Evolutionary conservation across 2,888 invertebrate genomes (phyloP).

Genomic region (Leptopterna dolabrata): DNA sequence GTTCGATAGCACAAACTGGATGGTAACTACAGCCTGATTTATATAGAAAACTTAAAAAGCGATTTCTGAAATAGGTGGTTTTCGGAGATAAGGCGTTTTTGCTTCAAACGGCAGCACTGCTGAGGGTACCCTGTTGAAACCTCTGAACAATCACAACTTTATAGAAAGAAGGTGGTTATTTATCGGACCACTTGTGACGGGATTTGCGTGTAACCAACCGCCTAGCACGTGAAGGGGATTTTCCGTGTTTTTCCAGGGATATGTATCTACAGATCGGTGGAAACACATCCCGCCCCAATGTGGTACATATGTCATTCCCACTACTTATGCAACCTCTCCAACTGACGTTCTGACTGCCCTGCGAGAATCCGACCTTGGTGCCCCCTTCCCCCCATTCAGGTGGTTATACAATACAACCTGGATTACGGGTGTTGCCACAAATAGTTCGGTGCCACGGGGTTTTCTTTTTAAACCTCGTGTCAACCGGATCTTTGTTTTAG

Average conservation of each 20-base stretch:
- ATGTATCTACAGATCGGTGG: not conserved
- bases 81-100: too few species aligned
- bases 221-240: not conserved
- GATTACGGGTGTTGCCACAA: not conserved
- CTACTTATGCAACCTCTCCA: not conserved
- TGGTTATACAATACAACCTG: not conserved
- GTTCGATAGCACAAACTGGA: too few species aligned
- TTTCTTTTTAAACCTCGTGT: not conserved
- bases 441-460: not conserved
- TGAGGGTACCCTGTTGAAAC: too few species aligned
- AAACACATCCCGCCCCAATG: not conserved
- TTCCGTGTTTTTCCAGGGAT: too few species aligned
- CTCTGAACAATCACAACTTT: too few species aligned
- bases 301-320: not conserved
- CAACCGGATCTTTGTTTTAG: not conserved
- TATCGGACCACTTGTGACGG: too few species aligned
- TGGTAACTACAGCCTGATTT: too few species aligned
- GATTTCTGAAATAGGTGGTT: too few species aligned
- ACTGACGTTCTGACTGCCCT: not conserved
- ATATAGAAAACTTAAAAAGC: too few species aligned
- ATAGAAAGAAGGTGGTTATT: too few species aligned
- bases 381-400: not conserved
- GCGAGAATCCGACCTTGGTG: not conserved
- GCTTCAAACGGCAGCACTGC: too few species aligned
- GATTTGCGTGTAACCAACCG: not conserved